Percentiles rank a stretch among this genome's conserved stretches.
These are phyloP conservation scores for Botrylloides violaceus DNA, from an alignment of 23 tunicate genomes.

Conservation along the genomic window DNA sequence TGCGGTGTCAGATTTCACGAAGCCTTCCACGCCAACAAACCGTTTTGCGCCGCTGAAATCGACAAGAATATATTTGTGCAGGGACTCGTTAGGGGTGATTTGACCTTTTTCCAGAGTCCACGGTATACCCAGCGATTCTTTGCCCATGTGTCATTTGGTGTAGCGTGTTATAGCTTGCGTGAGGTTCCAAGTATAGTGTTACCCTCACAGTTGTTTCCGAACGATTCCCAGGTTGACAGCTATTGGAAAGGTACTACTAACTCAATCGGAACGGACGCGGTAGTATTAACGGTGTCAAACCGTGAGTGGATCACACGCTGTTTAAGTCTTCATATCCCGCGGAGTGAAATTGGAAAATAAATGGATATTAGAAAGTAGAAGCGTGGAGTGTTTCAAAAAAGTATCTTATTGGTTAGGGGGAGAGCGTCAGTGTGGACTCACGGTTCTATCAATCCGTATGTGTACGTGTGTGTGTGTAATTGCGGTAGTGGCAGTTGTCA, in stretches of 20 bases:
- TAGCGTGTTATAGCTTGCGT: neutral
- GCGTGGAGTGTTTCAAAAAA: no score
- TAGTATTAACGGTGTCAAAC: no score
- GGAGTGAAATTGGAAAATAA: no score
- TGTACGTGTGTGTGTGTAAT: no score
- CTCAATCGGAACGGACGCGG: neutral
- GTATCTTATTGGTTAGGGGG: no score
- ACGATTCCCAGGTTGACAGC: neutral
- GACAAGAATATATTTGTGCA: constrained; percentile 1
- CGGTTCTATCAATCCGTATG: no score
- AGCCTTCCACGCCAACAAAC: neutral
- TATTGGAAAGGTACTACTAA: neutral
- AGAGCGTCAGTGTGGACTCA: no score
- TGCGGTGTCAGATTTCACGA: neutral
- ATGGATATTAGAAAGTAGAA: no score
- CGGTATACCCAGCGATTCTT: neutral
- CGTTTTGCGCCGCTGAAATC: no score
- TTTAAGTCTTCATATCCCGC: no score
- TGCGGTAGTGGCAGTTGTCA: no score
- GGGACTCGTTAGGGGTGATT: neutral
- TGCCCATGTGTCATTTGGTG: neutral
- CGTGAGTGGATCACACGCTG: no score
- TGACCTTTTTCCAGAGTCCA: neutral
- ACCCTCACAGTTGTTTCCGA: neutral
- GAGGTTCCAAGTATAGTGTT: neutral